Evolutionary conservation across 1,140 invertebrate species (phyloP), one percentile per base, ranked within the genome.

Genomic region (Bombus waltoni): DNA sequence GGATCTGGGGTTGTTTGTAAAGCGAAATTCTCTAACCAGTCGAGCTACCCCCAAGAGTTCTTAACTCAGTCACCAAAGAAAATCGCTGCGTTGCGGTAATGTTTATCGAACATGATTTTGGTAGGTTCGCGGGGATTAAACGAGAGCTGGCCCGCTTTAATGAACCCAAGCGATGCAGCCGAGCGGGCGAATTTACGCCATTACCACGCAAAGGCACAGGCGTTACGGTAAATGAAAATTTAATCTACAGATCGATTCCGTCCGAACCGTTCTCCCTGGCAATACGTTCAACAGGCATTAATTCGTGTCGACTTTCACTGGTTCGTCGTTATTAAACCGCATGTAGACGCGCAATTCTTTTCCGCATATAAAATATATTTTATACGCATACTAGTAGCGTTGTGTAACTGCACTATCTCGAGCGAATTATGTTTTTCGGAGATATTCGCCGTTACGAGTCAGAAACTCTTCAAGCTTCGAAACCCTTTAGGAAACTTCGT

Each of bases 91-190:
- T 89, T 92, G 87, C 87, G 91, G 91, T 89, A 92, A 92, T 92
- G 92, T 93, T 93, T 92, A 93, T 93, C 91, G 92, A 93, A 93
- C 92, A 92, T 93, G 92, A 92, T 92, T 92, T 90, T 83, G 89
- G 91, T 86, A 90, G 88, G 89, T 92, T 92, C 89, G 77, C 90
- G 90, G 75, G 91, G 92, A 92, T 93, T 93, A 93, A 92, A 89
- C 90, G 90, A 66, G 89, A 91, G 84, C 91, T 85, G 85, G 87
- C 75, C 87, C 87, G 92, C 92, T 93, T 93, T 93, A 93, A 93
- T 92, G 92, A 93, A 92, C 88, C 86, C 90, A 71, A 87, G 77
- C 87, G 85, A 87, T 74, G 70, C 84, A 77, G 86, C 82, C 86
- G 78, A 87, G 85, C 83, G 82, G 78, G 70, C 87, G 79, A 90